Conservation (phyloP, 1,140 invertebrate species). For the Thaumatotibia leucotreta region DNA sequence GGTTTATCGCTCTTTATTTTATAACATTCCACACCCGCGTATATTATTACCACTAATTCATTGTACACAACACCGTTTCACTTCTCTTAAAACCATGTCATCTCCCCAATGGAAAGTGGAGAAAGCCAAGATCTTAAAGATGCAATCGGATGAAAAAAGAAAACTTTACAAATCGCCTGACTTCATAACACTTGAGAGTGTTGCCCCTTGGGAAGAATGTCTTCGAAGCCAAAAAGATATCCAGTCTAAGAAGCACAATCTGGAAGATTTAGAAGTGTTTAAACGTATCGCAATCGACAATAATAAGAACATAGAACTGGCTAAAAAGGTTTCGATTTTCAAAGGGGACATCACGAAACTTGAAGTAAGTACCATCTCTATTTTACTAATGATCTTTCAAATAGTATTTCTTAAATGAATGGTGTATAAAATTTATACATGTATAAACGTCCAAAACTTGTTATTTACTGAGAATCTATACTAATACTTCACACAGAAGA, state of each 20-base stretch:
- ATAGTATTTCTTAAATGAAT: too few relatives aligned
- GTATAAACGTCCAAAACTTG: too few relatives aligned
- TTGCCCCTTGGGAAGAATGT: constrained; percentile 80
- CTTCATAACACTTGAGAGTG: constrained; percentile 42
- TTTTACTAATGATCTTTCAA: too few relatives aligned
- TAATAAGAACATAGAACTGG: constrained; percentile 66
- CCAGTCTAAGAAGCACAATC: constrained; percentile 41
- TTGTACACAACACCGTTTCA: constrained; percentile 17
- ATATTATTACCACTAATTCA: not conserved
- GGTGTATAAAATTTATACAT: too few relatives aligned
- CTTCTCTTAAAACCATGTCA: constrained; percentile 42
- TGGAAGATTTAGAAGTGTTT: constrained; percentile 58
- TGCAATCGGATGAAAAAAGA: constrained; percentile 52
- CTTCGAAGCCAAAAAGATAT: constrained; percentile 59
- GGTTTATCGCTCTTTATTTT: not conserved
- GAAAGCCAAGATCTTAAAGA: constrained; percentile 39
- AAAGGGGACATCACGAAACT: constrained; percentile 91
- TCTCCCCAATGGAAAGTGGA: constrained; percentile 48
- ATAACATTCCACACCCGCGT: not conserved
- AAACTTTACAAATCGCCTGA: constrained; percentile 45
- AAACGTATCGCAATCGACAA: constrained; percentile 60
- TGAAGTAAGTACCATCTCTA: constrained; percentile 70
- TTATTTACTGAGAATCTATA: too few relatives aligned
- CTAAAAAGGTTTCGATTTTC: constrained; percentile 82
- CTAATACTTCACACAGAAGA: too few relatives aligned